Evolutionary conservation across 2,113 vertebrate species (phyloP).

Genomic region (Pseudopodoces humilis): DNA sequence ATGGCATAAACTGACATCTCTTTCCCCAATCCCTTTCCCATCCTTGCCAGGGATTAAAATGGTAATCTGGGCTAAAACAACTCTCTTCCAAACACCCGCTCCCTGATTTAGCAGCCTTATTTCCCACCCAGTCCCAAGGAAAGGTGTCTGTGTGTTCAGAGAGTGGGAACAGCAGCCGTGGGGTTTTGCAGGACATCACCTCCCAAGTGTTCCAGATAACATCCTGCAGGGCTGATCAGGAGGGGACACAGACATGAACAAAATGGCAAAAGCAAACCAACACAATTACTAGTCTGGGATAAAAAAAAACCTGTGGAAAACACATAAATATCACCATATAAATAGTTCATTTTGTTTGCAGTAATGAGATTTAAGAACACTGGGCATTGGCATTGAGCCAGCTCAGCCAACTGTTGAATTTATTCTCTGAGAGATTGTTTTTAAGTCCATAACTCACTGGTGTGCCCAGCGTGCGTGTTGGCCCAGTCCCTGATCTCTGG

Average conservation of each 20-base stretch:
- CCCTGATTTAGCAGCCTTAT: neutral
- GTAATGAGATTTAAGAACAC: neutral
- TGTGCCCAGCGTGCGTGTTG: fast-evolving
- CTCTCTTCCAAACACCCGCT: neutral
- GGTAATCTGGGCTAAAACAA: neutral
- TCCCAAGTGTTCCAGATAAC: neutral
- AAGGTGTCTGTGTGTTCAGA: neutral
- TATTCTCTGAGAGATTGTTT: neutral
- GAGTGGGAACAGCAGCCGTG: fast-evolving
- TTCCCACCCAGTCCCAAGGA: neutral
- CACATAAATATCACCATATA: slow-evolving; percentile 8
- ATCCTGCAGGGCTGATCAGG: neutral
- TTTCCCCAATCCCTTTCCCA: neutral
- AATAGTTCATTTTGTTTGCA: neutral
- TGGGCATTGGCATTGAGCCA: neutral
- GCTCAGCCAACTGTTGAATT: neutral
- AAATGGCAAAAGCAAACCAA: neutral
- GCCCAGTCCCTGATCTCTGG: neutral
- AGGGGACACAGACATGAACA: neutral
- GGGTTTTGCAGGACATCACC: neutral
- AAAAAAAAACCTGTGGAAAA: neutral
- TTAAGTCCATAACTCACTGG: neutral
- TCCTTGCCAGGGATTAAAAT: neutral
- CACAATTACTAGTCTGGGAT: neutral
- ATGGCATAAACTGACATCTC: neutral